A percentile compares a stretch with the other conserved stretches of the same genome.
phyloP scores from a whole-genome alignment of 2,113 vertebrate genomes.

The Desmodus rotundus region DNA sequence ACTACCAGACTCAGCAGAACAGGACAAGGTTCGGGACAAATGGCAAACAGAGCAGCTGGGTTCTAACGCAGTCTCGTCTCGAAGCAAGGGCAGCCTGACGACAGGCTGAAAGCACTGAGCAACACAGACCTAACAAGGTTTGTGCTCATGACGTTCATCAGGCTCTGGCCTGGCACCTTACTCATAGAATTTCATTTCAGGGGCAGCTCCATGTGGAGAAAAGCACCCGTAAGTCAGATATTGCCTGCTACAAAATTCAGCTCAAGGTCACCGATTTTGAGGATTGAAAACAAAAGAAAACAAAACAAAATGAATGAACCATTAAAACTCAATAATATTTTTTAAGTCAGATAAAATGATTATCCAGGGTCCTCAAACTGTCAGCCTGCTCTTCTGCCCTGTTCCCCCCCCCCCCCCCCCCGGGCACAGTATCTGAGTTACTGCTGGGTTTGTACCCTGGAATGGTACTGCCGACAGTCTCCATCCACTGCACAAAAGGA shows the following conservation, averaged over 20 bases:
- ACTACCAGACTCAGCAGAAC: not conserved
- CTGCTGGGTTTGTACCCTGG: not conserved
- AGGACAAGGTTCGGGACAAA: not conserved
- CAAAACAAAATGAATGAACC: not conserved
- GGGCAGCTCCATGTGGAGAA: not conserved
- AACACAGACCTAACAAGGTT: not conserved
- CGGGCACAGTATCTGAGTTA: not conserved
- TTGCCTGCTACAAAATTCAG: not conserved
- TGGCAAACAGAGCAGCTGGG: accelerated
- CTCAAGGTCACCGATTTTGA: not conserved
- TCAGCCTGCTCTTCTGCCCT: not conserved
- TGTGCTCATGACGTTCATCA: accelerated
- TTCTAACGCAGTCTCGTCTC: not conserved
- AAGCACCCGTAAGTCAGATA: not conserved
- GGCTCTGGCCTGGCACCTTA: not conserved
- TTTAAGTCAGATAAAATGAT: not conserved
- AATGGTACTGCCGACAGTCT: not conserved
- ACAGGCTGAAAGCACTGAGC: not conserved
- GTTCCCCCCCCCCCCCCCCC: too few relatives aligned
- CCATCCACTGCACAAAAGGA: not conserved
- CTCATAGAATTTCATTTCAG: not conserved
- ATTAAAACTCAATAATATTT: not conserved
- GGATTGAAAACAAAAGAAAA: not conserved
- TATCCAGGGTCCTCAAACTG: not conserved
- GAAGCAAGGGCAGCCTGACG: not conserved